phyloP scores from a whole-genome alignment of 2,797 vertebrate species.

The Vespertilio murinus region DNA sequence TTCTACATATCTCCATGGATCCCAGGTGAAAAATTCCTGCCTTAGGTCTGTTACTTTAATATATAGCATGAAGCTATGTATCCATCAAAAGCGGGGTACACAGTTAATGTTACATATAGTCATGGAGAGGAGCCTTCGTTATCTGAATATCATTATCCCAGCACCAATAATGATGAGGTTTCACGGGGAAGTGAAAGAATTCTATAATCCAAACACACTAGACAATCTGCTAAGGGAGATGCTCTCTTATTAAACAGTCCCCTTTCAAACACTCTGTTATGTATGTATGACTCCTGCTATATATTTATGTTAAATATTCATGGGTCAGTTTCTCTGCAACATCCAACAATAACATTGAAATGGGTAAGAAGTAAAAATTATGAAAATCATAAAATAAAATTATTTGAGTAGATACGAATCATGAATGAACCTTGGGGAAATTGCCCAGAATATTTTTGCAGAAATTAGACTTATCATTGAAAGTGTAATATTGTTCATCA shows the following conservation, averaged over 20 bases:
- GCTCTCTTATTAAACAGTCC: background rate
- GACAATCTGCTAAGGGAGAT: background rate
- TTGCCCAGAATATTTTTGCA: background rate
- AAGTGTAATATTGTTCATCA: background rate
- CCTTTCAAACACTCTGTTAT: background rate
- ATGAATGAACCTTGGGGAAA: background rate
- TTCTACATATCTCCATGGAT: background rate
- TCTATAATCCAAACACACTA: background rate
- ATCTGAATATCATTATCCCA: background rate
- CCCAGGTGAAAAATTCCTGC: background rate
- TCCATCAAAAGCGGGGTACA: background rate
- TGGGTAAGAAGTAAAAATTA: background rate
- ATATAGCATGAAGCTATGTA: background rate
- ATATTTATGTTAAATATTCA: background rate
- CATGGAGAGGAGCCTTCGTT: background rate
- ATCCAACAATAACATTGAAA: background rate
- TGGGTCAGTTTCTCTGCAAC: background rate
- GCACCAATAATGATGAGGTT: background rate
- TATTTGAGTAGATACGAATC: conserved; percentile 8
- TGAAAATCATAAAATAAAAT: background rate
- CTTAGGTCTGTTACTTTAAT: background rate
- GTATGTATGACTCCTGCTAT: background rate
- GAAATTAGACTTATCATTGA: background rate
- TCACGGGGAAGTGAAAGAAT: background rate
- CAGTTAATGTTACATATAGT: background rate